A percentile compares a stretch with the other conserved stretches of the same genome.
phyloP scores from a whole-genome alignment of 2,797 vertebrate species.

The Spheniscus humboldti region DNA sequence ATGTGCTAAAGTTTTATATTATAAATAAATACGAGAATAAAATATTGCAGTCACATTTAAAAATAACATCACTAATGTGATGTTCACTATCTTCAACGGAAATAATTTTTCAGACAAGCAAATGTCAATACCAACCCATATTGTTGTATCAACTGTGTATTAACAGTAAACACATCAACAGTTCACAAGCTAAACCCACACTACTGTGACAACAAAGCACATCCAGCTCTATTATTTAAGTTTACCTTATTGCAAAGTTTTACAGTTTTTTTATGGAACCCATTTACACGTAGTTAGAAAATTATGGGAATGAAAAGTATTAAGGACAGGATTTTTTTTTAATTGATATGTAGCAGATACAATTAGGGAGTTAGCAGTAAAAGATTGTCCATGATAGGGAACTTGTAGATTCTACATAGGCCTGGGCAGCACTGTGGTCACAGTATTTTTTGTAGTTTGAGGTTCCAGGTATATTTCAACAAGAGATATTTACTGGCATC shows the following conservation, averaged over 20 bases:
- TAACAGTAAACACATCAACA: not conserved
- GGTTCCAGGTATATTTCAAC: not conserved
- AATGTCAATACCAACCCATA: not conserved
- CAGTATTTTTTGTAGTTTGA: not conserved
- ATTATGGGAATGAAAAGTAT: not conserved
- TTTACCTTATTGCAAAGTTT: not conserved
- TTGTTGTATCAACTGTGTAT: not conserved
- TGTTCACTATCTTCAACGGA: not conserved
- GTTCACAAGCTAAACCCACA: not conserved
- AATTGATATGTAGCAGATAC: not conserved
- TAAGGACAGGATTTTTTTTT: not conserved
- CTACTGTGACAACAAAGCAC: not conserved
- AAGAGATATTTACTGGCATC: not conserved
- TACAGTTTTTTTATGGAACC: not conserved
- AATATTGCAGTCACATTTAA: not conserved
- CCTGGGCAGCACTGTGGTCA: not conserved
- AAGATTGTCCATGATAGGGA: accelerated
- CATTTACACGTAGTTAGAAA: not conserved
- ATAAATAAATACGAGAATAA: not conserved
- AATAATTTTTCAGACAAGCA: not conserved
- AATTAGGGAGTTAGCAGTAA: not conserved
- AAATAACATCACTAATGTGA: not conserved
- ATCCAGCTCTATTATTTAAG: not conserved
- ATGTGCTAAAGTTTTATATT: not conserved
- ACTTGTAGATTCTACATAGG: not conserved